Conservation (phyloP, 2,888 invertebrate genomes). For the Hyposoter dolosus region DNA sequence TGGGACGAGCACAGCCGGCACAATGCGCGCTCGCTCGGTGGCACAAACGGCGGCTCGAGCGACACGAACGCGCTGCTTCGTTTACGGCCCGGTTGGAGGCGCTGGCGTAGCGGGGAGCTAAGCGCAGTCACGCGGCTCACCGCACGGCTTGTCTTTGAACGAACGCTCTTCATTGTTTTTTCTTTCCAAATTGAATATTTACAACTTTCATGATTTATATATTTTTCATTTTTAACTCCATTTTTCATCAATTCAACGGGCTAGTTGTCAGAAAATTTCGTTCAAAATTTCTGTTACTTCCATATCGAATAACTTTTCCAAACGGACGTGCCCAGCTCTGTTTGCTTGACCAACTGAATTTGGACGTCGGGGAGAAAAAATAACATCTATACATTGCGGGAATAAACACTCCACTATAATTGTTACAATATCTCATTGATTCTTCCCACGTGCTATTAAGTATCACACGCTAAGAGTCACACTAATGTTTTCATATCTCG, state of each 20-base stretch:
- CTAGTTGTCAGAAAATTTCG: background rate
- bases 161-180: constrained; percentile 5
- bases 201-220: background rate
- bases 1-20: constrained; percentile 60
- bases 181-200: background rate
- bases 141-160: background rate
- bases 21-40: constrained; percentile 38
- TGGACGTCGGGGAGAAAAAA: background rate
- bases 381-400: background rate
- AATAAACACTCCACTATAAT: constrained; percentile 23
- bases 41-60: constrained; percentile 50
- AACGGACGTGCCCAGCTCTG: background rate
- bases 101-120: constrained; percentile 23
- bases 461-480: constrained; percentile 7
- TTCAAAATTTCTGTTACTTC: background rate
- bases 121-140: background rate
- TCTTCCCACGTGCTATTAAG: constrained; percentile 43
- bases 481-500: constrained; percentile 36
- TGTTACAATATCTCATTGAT: constrained; percentile 14
- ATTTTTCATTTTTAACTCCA: background rate
- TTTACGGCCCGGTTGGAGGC: constrained; percentile 48
- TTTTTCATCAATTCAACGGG: background rate
- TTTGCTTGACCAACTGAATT: constrained; percentile 1
- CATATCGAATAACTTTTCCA: background rate
- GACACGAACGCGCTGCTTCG: background rate